These are phyloP conservation scores for Trachelus stipa DNA, from an alignment of 2,888 invertebrate genomes.

Conservation along the genomic window DNA sequence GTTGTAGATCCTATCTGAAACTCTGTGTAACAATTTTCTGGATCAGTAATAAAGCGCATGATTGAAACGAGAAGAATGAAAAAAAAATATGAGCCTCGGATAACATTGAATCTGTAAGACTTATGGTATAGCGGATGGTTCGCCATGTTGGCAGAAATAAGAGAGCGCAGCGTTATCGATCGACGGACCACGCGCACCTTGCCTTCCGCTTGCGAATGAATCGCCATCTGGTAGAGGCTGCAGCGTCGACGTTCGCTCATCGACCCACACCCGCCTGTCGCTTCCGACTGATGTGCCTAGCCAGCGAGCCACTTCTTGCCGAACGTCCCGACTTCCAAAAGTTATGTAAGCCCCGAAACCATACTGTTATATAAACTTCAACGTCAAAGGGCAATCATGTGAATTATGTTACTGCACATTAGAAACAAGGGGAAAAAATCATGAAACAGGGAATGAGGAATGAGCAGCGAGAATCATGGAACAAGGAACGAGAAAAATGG, in stretches of 20 bases:
- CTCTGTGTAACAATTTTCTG: not conserved
- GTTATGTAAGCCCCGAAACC: conserved; percentile 49
- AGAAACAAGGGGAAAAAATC: conserved; percentile 19
- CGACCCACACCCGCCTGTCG: conserved; percentile 48
- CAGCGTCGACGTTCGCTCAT: conserved; percentile 43
- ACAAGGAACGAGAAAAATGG: not conserved
- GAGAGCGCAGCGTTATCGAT: conserved; percentile 61
- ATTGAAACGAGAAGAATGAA: not conserved
- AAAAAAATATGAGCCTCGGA: not conserved
- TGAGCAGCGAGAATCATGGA: not conserved
- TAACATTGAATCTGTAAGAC: not conserved
- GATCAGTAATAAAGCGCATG: not conserved
- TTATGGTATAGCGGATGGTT: conserved; percentile 30
- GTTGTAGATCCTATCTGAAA: not conserved
- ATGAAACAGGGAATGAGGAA: conserved; percentile 3
- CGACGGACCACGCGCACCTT: conserved; percentile 28
- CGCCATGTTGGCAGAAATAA: conserved; percentile 55
- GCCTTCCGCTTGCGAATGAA: conserved; percentile 29
- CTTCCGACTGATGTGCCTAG: conserved; percentile 9
- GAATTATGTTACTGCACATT: not conserved
- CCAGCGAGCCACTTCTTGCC: conserved; percentile 22
- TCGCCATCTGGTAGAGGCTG: conserved; percentile 55
- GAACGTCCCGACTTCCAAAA: conserved; percentile 24
- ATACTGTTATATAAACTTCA: conserved; percentile 45
- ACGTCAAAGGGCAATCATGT: not conserved